Evolutionary conservation across 2,113 vertebrate genomes (phyloP), one percentile per base, ranked within the genome.

Genomic region (Gobio gobio): DNA sequence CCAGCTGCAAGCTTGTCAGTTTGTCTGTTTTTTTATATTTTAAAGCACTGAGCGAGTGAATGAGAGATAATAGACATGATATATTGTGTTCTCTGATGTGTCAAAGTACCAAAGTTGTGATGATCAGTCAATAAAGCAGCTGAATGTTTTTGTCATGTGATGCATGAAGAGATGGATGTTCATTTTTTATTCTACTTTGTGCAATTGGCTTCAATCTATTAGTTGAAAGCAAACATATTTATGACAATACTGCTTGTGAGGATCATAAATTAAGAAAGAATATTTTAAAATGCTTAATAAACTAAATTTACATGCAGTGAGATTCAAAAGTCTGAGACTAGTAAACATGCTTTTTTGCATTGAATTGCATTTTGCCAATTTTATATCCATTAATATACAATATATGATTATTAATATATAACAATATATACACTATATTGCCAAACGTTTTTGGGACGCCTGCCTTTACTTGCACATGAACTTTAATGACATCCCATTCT

Each of bases 71-170:
- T 40, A 40, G 40, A 40, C 5, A 40, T 45, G 45, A 68, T 68
- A 20, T 4, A 1, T 68, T 40, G 33, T 8, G 20, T 40, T 29
- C 18, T 61, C 56, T n/a, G 6, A 78, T 4, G 40, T 47, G 13
- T 47, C 14, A 47, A 77, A n/a, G 54, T 10, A 20, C 77, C 49
- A 79, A 63, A 79, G 56, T 4, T 61, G 73, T 47, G 29, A 40
- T 78, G 26, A 58, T 78, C 56, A 45, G 78, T 63, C 58, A 80
- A 80, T 80, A 81, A 66, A 81, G 33, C n/a, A 68, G 12, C 1
- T 24, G 3, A 29, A 14, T 33, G 78, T 68, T 81, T 64, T 22
- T 79, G 20, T 76, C 26, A 6, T 20, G 10, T 26, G 56, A 45
- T 63, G 12, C 10, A 3, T 63, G 12, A 24, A 40, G 29, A 61